Evolutionary conservation across 2,113 vertebrate species (phyloP), one percentile per base, ranked within the genome.

Genomic region (Platycercus adscitus): DNA sequence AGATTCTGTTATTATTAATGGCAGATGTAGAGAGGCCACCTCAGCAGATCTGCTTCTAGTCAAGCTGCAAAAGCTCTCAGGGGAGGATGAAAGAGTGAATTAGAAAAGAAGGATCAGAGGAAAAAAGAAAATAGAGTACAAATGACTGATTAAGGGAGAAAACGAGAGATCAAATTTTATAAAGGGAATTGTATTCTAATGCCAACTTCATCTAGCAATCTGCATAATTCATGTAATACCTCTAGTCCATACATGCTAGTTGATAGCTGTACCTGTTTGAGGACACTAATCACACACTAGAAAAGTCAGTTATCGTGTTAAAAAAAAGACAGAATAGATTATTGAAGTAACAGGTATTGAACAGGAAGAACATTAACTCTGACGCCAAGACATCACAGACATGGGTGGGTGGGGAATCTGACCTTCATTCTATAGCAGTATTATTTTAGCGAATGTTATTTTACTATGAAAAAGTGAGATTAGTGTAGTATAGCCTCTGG

Each of bases 121-220:
- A 16, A 78, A 77, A 89, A 88, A 77, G 49, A 11, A 89, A 80
- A 23, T 35, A 23, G 64, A 58, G 39, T 75, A 55, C 35, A 60
- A 92, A 91, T 89, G 83, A 83, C 68, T 80, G 79, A 94, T 94
- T 90, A 80, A 63, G 37, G 44, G 3, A 17, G 53, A 92, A 92
- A 93, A 60, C 0, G 9, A 86, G 37, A 86, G 60, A 94, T 72
- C 91, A 92, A 39, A 19, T 95, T 95, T 91, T 92, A 75, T 79
- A 92, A 91, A 84, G 55, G 25, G 77, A 95, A 84, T 91, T 81
- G 69, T 88, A 93, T 86, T 96, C 86, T 93, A 96, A 92, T 81
- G 83, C 44, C 77, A 95, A 26, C 80, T 89, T 88, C 65, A 39
- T 81, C 68, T 33, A 84, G 55, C 46, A 89, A 52, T 56, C 86